Evolutionary conservation across 2,113 vertebrate species (phyloP), one percentile per base, ranked within the genome.

Genomic region (Natator depressus): DNA sequence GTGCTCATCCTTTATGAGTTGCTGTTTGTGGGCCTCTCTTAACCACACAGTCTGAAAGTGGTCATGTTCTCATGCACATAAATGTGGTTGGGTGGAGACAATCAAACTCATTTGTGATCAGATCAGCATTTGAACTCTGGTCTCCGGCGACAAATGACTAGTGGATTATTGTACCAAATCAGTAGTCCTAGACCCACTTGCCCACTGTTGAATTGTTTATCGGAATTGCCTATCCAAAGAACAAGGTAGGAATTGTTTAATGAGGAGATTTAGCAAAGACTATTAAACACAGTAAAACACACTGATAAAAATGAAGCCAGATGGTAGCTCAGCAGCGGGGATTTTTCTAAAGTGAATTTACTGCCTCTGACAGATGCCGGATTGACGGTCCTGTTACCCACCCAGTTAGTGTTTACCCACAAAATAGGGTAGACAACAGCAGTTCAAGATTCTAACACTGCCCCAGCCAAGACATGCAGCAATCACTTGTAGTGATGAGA

Each of bases 341-440:
- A 89, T 38, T 94, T 96, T 98, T 94, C 91, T 85, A 55, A 97
- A 97, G 93, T 57, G 80, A 92, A 89, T 97, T 97, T 96, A 96
- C 84, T 96, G 94, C 90, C 93, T 93, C 94, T 93, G 93, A 91
- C 95, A 98, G 82, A 65, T 87, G 91, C 87, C 89, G 90, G 93
- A 97, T 24, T 95, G 97, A 95, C 93, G 97, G 85, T 3, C 14
- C 87, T 93, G 78, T 49, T 95, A 96, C 65, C 65, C 65, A 72
- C 91, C 81, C 93, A 46, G 16, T 13, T 51, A 89, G 75, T 84
- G 76, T 94, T 89, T 95, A 55, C 94, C 90, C 81, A 94, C 46
- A 79, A 85, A 90, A 87, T 55, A 94, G 62, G 80, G 88, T 38
- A 84, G 57, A 22, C 62, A 92, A 94, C 75, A 47, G 75, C 22